Evolutionary conservation across 37 sponge, comb jelly and placozoan genomes (phyloP).

Genomic region (Petrosia ficiformis): DNA sequence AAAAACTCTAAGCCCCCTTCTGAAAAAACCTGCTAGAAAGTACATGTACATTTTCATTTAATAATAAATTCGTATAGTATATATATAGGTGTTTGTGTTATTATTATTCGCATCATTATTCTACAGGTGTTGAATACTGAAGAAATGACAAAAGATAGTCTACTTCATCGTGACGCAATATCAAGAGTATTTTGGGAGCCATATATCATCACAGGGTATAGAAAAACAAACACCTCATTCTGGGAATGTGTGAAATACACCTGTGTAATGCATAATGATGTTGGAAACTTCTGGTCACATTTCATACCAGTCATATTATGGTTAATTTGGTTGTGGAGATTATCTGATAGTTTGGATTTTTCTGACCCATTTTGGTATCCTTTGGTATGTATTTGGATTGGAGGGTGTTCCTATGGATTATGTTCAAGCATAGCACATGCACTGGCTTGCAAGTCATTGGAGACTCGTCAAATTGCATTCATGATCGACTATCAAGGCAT

Average conservation of each 20-base stretch:
- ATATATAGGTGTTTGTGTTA: too few species aligned
- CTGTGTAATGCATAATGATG: slow-evolving; percentile 33
- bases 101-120: too few species aligned
- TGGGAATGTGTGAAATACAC: slow-evolving; percentile 21
- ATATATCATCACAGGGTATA: slow-evolving; percentile 32
- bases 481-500: slow-evolving; percentile 64
- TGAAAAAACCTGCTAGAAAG: too few species aligned
- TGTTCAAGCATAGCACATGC: slow-evolving; percentile 47
- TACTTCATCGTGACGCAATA: background rate
- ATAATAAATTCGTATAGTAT: too few species aligned
- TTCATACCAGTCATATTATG: slow-evolving; percentile 27
- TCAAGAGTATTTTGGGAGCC: slow-evolving; percentile 21
- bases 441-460: slow-evolving; percentile 22
- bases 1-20: too few species aligned
- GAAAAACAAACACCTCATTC: background rate
- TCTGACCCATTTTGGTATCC: slow-evolving; percentile 22
- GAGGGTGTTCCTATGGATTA: slow-evolving; percentile 6
- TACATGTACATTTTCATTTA: too few species aligned
- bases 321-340: background rate
- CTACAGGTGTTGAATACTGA: too few species aligned
- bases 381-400: slow-evolving; percentile 14
- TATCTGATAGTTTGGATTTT: background rate
- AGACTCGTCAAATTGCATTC: slow-evolving; percentile 45
- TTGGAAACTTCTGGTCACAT: slow-evolving; percentile 51
- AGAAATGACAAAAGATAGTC: too few species aligned